phyloP scores from a whole-genome alignment of 2,888 invertebrate species.

The Subacronicta megacephala region DNA sequence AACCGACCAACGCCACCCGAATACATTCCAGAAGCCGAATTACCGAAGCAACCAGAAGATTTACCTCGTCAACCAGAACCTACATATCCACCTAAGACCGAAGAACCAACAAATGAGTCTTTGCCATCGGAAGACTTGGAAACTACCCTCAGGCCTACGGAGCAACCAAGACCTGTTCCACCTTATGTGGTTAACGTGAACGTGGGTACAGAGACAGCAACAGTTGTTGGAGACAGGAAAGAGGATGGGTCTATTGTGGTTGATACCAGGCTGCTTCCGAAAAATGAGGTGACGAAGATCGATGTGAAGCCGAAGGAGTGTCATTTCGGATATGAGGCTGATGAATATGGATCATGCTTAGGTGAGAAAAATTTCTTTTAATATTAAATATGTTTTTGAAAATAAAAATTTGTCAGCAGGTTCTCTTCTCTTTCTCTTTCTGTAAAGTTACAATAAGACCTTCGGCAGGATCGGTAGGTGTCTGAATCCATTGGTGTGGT shows the following conservation, averaged over 20 bases:
- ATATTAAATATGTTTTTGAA: too few relatives aligned
- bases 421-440: too few relatives aligned
- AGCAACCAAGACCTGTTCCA: slow-evolving; percentile 42
- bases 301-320: slow-evolving; percentile 73
- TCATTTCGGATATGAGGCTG: slow-evolving; percentile 87
- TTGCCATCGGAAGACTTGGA: slow-evolving; percentile 44
- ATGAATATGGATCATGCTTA: slow-evolving; percentile 89
- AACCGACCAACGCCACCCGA: slow-evolving; percentile 40
- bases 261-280: slow-evolving; percentile 70
- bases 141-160: slow-evolving; percentile 62
- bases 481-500: too few relatives aligned
- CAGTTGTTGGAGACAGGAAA: slow-evolving; percentile 62
- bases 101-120: slow-evolving; percentile 43
- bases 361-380: slow-evolving; percentile 84
- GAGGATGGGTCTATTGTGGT: slow-evolving; percentile 71
- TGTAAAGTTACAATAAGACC: too few relatives aligned
- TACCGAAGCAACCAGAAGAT: slow-evolving; percentile 31
- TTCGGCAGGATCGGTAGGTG: too few relatives aligned
- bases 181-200: slow-evolving; percentile 65
- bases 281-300: slow-evolving; percentile 74
- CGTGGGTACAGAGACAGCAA: slow-evolving; percentile 66
- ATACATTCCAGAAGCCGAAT: slow-evolving; percentile 47
- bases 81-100: slow-evolving; percentile 24
- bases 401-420: too few relatives aligned
- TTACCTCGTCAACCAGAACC: slow-evolving; percentile 17